These are phyloP conservation scores for Tyto alba DNA, from an alignment of 2,113 vertebrate genomes.

Conservation along the genomic window DNA sequence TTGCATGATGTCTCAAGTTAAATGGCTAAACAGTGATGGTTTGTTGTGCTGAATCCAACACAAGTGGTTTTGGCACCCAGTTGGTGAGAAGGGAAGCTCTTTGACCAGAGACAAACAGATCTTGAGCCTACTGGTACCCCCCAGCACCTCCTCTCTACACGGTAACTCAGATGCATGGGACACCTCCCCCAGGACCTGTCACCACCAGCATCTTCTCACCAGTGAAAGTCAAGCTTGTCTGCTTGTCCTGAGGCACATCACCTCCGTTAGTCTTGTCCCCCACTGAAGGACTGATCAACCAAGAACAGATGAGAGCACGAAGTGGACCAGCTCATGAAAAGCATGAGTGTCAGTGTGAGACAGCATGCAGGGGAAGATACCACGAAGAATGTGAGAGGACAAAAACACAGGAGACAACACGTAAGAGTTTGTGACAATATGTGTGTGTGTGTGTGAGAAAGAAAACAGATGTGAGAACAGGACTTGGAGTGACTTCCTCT, in stretches of 20 bases:
- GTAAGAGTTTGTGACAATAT: fast-evolving
- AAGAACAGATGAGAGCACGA: neutral
- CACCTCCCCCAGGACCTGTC: neutral
- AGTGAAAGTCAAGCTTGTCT: neutral
- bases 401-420: neutral
- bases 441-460: neutral
- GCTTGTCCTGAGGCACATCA: neutral
- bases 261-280: neutral
- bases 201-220: neutral
- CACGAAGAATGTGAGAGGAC: neutral
- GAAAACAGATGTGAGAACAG: neutral
- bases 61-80: neutral
- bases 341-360: neutral
- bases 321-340: neutral
- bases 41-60: neutral
- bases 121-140: neutral
- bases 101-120: neutral
- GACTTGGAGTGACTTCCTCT: neutral
- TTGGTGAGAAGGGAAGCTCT: neutral
- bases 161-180: neutral
- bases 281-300: neutral
- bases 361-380: neutral
- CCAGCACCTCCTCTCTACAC: neutral
- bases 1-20: neutral
- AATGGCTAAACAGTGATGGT: neutral